Base-by-base conservation (phyloP, 2,113 vertebrate species). In the Pagrus major region DNA sequence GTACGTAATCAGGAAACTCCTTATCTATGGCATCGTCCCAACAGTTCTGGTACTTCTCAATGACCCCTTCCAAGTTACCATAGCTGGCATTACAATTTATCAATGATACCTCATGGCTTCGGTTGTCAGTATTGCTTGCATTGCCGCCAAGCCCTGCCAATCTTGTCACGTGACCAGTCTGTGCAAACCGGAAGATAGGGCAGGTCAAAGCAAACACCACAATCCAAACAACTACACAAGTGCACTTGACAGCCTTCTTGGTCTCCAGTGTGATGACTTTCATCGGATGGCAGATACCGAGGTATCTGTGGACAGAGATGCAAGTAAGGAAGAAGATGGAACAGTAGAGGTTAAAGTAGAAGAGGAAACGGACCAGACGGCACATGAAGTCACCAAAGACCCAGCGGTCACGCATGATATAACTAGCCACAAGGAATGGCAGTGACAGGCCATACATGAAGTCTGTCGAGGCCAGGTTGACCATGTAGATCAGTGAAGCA, bases 281-380 rank as follows among this genome's bases (percentile, higher is more conserved):
- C 94, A 95, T 95, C 2, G 95, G 95, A 82, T 95, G 95, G 81
- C 95, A 95, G 92, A 96, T 95, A 18, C 95, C 94, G 0, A 95
- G 39, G 15, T 96, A 97, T 21, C 93, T 96, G 90, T 97, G 96
- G 80, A 96, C 58, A 0, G 95, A 97, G 85, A 97, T 97, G 65
- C 96, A 97, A 64, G 96, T 96, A 71, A 98, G 96, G 89, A 98
- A 97, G 82, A 97, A 93, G 80, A 97, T 96, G 86, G 96, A 97
- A 89, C 96, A 94, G 60, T 96, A 96, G 29, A 97, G 87, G 86
- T 97, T 96, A 84, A 98, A 97, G 51, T 96, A 95, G 91, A 97
- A 98, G 21, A 95, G n/a, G 0, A 98, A 96, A 20, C 91, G 94
- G 47, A 96, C 95, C 29, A 97, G 90, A 16, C 96, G 96, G 81